Percentiles rank a stretch among this genome's conserved stretches.
Conservation (phyloP, 2,113 vertebrate species). For the Ondatra zibethicus region DNA sequence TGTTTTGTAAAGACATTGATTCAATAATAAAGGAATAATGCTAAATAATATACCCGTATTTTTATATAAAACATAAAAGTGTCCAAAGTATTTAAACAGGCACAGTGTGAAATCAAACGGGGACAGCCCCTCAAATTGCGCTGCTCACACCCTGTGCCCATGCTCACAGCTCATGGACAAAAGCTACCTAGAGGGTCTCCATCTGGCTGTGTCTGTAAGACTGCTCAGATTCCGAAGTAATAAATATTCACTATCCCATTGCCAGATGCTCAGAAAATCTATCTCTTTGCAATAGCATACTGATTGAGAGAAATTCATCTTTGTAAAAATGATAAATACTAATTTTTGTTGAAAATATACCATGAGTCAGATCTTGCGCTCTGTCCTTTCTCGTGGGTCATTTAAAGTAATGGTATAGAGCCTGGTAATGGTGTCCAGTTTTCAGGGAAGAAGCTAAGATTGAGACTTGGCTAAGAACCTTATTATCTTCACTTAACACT, state of each 20-base stretch:
- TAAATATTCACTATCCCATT: constrained; percentile 16
- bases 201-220: constrained; percentile 1
- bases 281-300: neutral
- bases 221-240: neutral
- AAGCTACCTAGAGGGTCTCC: neutral
- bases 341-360: constrained; percentile 29
- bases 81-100: too few species aligned
- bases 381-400: neutral
- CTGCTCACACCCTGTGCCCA: neutral
- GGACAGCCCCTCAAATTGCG: too few species aligned
- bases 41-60: too few species aligned
- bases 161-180: neutral
- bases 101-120: too few species aligned
- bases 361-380: neutral
- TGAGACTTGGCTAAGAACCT: neutral
- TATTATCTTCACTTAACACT: neutral
- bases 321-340: neutral
- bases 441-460: neutral
- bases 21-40: neutral
- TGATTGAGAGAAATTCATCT: neutral
- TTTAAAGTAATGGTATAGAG: neutral
- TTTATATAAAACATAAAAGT: too few species aligned
- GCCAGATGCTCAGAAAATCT: neutral
- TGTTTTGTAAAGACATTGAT: neutral
- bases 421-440: neutral